Conservation (phyloP, 2,797 vertebrate genomes). For the Peromyscus attwateri region DNA sequence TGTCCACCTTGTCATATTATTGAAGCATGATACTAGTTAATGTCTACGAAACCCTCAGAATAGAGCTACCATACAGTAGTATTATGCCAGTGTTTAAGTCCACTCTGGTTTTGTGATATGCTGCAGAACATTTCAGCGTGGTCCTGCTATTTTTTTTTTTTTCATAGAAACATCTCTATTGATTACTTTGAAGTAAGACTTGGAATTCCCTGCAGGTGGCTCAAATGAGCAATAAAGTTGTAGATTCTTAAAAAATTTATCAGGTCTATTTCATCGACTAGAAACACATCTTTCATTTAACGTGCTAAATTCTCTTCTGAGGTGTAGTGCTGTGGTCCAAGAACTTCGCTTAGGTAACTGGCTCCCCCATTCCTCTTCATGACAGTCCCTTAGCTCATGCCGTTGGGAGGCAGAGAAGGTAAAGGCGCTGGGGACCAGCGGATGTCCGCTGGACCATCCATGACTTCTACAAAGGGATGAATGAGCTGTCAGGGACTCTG, state of each 20-base stretch:
- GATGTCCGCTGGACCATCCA: not conserved
- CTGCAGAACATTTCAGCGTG: not conserved
- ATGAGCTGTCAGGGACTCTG: not conserved
- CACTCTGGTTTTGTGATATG: not conserved
- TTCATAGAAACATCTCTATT: not conserved
- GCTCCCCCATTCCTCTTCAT: not conserved
- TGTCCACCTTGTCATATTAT: not conserved
- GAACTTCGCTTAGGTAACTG: not conserved
- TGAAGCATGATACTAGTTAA: not conserved
- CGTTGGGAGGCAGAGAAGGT: not conserved
- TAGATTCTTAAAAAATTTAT: not conserved
- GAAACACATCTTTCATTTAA: conserved; percentile 13
- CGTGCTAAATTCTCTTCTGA: not conserved
- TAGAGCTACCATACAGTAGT: not conserved
- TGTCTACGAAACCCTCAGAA: no score
- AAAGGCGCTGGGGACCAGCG: fast-evolving
- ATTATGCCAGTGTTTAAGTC: not conserved
- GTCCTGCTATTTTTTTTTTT: not conserved
- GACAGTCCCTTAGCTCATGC: not conserved
- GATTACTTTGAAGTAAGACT: conserved; percentile 48
- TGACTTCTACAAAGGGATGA: not conserved
- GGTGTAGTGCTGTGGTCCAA: not conserved
- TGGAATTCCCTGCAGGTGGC: not conserved
- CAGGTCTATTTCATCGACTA: not conserved
- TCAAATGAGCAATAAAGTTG: conserved; percentile 31